These are phyloP conservation scores for Astur gentilis DNA, from an alignment of 2,113 vertebrate genomes.

Conservation along the genomic window DNA sequence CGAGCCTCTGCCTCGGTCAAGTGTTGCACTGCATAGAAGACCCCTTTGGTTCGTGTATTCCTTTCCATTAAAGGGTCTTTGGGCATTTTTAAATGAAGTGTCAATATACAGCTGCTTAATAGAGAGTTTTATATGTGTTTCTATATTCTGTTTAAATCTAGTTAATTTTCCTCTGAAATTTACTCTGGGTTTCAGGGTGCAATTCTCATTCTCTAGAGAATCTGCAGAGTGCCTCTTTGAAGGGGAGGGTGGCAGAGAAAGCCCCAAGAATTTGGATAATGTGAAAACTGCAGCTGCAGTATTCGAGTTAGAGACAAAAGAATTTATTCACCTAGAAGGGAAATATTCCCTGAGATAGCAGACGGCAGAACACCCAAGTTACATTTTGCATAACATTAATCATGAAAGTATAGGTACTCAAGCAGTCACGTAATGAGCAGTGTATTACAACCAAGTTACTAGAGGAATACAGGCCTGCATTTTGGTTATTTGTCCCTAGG, in stretches of 20 bases:
- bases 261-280: neutral
- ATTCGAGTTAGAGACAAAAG: neutral
- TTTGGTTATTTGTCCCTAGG: neutral
- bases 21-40: neutral
- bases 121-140: neutral
- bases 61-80: neutral
- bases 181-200: neutral
- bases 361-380: neutral
- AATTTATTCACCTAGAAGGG: neutral
- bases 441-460: neutral
- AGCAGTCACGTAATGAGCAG: neutral
- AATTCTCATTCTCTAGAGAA: neutral
- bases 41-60: accelerated
- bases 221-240: neutral
- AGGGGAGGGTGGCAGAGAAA: neutral
- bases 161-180: neutral
- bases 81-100: neutral
- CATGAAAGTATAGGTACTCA: neutral
- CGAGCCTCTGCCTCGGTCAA: accelerated
- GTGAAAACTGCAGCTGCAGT: neutral
- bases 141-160: neutral
- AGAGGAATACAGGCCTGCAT: neutral
- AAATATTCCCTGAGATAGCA: neutral
- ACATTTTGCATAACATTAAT: neutral
- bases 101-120: neutral